Evolutionary conservation across 2,113 vertebrate species (phyloP).

Genomic region (Cyanoramphus novaezelandiae): DNA sequence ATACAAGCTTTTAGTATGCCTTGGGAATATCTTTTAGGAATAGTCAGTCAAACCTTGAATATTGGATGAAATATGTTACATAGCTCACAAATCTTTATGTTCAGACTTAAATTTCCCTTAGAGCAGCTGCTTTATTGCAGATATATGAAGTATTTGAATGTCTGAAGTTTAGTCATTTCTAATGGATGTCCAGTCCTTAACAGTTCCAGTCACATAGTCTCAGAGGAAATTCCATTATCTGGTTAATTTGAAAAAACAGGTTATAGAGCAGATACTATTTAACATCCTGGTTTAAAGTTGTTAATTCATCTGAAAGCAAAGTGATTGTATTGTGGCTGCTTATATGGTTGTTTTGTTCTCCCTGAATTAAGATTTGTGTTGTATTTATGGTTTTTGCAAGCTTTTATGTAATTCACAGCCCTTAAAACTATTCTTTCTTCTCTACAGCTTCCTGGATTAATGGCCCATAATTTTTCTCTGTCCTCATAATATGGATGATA

Average conservation of each 20-base stretch:
- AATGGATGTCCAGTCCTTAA: not conserved
- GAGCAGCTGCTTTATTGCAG: constrained; percentile 25
- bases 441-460: constrained; percentile 11
- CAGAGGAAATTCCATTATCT: constrained; percentile 11
- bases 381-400: constrained; percentile 1
- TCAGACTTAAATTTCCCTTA: not conserved
- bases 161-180: not conserved
- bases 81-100: not conserved
- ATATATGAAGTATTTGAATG: not conserved
- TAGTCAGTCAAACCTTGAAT: not conserved
- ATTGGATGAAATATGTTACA: not conserved
- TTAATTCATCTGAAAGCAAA: constrained; percentile 29
- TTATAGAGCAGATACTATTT: not conserved
- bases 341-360: not conserved
- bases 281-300: not conserved
- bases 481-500: not conserved
- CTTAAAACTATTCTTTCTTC: not conserved
- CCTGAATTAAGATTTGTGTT: not conserved
- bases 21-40: not conserved
- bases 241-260: not conserved
- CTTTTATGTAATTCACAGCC: not conserved
- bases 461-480: not conserved
- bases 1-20: not conserved
- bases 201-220: not conserved
- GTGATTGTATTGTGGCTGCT: not conserved